Conservation (phyloP, 2,797 vertebrate species). For the Philypnodon macrostomus region DNA sequence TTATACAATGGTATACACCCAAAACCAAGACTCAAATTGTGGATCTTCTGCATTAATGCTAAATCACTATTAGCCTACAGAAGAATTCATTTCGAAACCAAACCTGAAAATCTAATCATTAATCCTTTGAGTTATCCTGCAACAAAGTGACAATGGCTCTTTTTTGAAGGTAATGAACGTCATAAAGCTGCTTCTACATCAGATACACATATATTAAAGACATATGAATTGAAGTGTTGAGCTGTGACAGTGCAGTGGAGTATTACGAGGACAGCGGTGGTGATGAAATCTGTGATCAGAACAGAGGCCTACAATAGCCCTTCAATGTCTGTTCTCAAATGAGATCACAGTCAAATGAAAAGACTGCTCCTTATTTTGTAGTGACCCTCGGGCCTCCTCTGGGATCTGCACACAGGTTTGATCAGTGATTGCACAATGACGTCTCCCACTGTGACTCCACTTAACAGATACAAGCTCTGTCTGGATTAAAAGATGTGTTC, state of each 20-base stretch:
- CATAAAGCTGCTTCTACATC: slow-evolving; percentile 1
- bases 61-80: too few relatives aligned
- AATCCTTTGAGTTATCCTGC: neutral
- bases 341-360: slow-evolving; percentile 26
- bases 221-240: neutral
- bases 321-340: slow-evolving; percentile 16
- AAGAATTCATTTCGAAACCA: too few relatives aligned
- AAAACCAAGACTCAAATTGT: too few relatives aligned
- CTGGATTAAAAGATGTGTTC: slow-evolving; percentile 41
- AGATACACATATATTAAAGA: slow-evolving; percentile 5
- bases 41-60: too few relatives aligned
- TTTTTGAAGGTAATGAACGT: neutral
- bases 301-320: neutral
- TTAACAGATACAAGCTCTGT: slow-evolving; percentile 31
- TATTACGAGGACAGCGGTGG: neutral
- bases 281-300: slow-evolving; percentile 21
- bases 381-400: slow-evolving; percentile 32
- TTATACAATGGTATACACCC: too few relatives aligned
- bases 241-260: neutral
- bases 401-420: slow-evolving; percentile 41
- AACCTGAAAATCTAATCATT: neutral
- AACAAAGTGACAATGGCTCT: neutral
- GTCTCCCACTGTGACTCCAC: slow-evolving; percentile 40
- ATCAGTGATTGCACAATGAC: slow-evolving; percentile 50
- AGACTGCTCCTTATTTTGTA: slow-evolving; percentile 33